phyloP scores from a whole-genome alignment of 2,888 invertebrate genomes.

The Copidosoma aretas region DNA sequence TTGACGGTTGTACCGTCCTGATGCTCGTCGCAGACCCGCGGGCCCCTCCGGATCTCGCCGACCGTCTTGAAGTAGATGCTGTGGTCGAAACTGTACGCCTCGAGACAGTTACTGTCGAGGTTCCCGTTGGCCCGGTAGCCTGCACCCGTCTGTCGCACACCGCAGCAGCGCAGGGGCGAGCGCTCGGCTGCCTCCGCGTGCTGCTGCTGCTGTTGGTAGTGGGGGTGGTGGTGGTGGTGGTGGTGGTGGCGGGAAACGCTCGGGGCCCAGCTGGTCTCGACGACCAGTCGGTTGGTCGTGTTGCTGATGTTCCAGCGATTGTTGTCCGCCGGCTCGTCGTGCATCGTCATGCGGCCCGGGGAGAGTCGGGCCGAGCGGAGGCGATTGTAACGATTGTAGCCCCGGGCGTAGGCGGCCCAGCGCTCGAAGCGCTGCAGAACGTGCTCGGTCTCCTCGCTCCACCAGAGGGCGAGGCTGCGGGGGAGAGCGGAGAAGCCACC shows the following conservation, averaged over 20 bases:
- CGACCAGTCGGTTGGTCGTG: constrained; percentile 47
- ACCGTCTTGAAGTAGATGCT: constrained; percentile 61
- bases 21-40: too few relatives aligned
- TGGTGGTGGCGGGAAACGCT: neutral
- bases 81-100: constrained; percentile 58
- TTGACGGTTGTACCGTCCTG: constrained; percentile 12
- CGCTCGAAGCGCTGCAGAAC: constrained; percentile 57
- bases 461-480: constrained; percentile 54
- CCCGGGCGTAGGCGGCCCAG: constrained; percentile 56
- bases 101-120: constrained; percentile 55
- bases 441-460: constrained; percentile 58
- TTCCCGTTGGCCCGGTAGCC: constrained; percentile 56
- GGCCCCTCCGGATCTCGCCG: constrained; percentile 53
- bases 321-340: constrained; percentile 39
- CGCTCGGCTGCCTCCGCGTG: constrained; percentile 7
- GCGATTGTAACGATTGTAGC: constrained; percentile 60
- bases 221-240: neutral
- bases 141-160: constrained; percentile 45
- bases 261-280: constrained; percentile 46
- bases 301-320: constrained; percentile 45
- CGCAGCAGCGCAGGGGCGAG: constrained; percentile 55
- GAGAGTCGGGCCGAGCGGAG: constrained; percentile 53
- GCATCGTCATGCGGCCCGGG: constrained; percentile 52
- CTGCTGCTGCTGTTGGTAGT: neutral
- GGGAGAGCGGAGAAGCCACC: constrained; percentile 27